Base-by-base conservation (phyloP, 2,797 vertebrate species). In the Eurystomus glaucurus region DNA sequence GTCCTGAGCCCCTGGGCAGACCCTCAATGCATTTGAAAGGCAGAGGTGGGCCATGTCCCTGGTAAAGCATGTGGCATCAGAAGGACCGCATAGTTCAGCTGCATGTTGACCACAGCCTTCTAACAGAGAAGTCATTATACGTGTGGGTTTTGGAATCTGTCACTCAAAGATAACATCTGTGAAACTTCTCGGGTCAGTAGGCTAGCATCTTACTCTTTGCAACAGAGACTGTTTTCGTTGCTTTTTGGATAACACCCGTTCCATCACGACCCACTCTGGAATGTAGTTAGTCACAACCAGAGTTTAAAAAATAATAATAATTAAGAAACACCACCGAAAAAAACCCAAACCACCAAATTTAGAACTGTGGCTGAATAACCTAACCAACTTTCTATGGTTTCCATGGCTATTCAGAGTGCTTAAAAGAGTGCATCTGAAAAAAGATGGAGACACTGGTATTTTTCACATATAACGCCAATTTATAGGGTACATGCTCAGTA, bases 21-120 rank as follows among this genome's bases (percentile, higher is more conserved):
- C 4, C 14, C 13, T 57, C 7, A 1, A 41, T 68, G 37, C 2
- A 2, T 33, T 33, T 0, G 0, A 29, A 65, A 84, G 57, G 28
- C 33, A 68, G 9, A 65, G 26, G 51, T 41, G 39, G 14, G 28
- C 22, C 3, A 2, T 43, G n/a, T 18, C 52, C 43, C 4, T 1
- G 2, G 68, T 48, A 31, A 82, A 72, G 21, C 11, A 7, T 9
- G 8, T 4, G 6, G 25, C 12, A 25, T 80, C 15, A 52, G 57
- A 39, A 28, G 10, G 25, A 65, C 11, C 19, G 2, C 4, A 1
- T 28, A 51, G 39, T 35, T 64, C 37, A 79, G n/a, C 46, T 85
- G 51, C 31, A 54, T 0, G 0, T 22, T 62, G 61, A 37, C 66
- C 4, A 1, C 70, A 85, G 4, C 22, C 26, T 68, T 62, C 71